Percentiles rank a stretch among this genome's conserved stretches.
phyloP scores from a whole-genome alignment of 2,113 vertebrate species.

The Equus quagga region DNA sequence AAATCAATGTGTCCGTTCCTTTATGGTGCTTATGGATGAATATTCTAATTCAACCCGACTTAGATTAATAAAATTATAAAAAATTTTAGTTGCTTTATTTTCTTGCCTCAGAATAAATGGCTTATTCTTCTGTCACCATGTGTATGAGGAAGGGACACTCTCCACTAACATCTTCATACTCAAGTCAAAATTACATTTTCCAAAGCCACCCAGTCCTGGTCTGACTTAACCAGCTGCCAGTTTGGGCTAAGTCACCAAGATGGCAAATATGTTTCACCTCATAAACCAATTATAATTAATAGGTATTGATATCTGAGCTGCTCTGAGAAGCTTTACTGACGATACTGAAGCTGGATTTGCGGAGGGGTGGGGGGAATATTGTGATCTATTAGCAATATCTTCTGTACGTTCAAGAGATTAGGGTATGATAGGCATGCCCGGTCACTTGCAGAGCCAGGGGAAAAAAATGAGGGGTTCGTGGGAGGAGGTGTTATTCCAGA shows the following conservation, averaged over 20 bases:
- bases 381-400: neutral
- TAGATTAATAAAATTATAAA: neutral
- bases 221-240: neutral
- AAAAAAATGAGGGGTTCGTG: accelerated
- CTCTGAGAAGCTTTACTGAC: neutral
- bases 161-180: neutral
- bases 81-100: neutral
- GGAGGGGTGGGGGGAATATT: accelerated
- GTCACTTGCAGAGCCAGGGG: neutral
- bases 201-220: neutral
- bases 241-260: neutral
- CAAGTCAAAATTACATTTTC: neutral
- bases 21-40: neutral
- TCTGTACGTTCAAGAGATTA: neutral
- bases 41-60: neutral
- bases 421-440: neutral
- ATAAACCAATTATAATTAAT: neutral
- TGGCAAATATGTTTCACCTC: neutral
- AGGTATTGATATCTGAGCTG: neutral
- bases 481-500: neutral
- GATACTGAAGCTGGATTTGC: neutral
- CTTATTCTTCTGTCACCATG: neutral
- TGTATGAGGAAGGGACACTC: neutral
- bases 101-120: neutral
- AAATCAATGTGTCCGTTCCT: neutral